A percentile compares a stretch with the other conserved stretches of the same genome.
These are phyloP conservation scores for Conus ventricosus DNA, from an alignment of 1,140 invertebrate genomes.

Conservation along the genomic window DNA sequence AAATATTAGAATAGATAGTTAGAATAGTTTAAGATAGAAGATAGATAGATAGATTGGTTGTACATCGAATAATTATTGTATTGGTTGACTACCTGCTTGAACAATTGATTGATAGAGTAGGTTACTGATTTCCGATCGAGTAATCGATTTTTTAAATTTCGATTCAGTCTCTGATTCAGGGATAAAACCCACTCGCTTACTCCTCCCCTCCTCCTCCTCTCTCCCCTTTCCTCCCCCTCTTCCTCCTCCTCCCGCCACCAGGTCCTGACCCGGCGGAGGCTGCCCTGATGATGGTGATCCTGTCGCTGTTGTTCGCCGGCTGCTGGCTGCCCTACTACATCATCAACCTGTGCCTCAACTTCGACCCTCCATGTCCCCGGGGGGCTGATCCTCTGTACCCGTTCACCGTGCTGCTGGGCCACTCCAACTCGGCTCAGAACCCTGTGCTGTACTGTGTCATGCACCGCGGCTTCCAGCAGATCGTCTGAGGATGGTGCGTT, in stretches of 20 bases:
- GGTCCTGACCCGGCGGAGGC: conserved; percentile 81
- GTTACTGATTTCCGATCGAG: too few species aligned
- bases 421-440: conserved; percentile 76
- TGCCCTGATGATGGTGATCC: conserved; percentile 83
- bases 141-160: too few species aligned
- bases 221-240: neutral
- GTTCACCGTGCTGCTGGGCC: conserved; percentile 79
- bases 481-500: conserved; percentile 72
- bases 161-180: too few species aligned
- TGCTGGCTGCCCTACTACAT: conserved; percentile 89
- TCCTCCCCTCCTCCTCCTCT: neutral
- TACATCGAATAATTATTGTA: too few species aligned
- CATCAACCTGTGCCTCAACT: conserved; percentile 81
- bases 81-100: too few species aligned
- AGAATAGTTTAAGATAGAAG: too few species aligned
- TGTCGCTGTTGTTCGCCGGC: conserved; percentile 84
- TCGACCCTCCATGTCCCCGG: conserved; percentile 75
- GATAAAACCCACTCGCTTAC: neutral
- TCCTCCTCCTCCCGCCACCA: neutral
- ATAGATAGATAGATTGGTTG: too few species aligned
- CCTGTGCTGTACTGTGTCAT: conserved; percentile 70
- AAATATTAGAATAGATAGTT: too few species aligned
- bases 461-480: conserved; percentile 64
- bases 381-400: conserved; percentile 69
- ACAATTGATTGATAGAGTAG: too few species aligned